Conservation (phyloP, 2,888 invertebrate species). For the Helicoverpa assulta region DNA sequence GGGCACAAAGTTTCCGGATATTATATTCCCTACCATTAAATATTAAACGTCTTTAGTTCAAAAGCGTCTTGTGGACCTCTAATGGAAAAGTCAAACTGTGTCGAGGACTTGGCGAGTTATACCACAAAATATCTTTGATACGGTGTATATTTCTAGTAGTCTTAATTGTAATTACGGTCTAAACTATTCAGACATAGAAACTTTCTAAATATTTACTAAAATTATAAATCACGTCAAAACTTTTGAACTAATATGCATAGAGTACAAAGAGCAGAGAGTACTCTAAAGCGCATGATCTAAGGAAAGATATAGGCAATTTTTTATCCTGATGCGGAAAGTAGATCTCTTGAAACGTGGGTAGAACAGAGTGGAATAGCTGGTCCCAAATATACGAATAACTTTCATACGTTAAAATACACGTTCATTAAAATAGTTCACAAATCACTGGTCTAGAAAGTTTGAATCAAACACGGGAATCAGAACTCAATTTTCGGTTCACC, state of each 20-base stretch:
- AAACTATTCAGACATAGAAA: too few relatives aligned
- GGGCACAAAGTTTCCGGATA: slow-evolving; percentile 23
- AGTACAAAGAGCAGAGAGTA: too few relatives aligned
- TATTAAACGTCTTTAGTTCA: slow-evolving; percentile 35
- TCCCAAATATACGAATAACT: too few relatives aligned
- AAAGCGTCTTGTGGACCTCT: slow-evolving; percentile 18
- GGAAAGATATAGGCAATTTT: too few relatives aligned
- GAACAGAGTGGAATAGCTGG: too few relatives aligned
- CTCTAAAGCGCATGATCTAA: too few relatives aligned
- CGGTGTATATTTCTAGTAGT: background rate
- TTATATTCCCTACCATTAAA: slow-evolving; percentile 31
- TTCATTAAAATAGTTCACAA: slow-evolving; percentile 10
- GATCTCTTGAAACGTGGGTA: too few relatives aligned
- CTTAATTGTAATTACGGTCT: background rate
- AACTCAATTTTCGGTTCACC: slow-evolving; percentile 25
- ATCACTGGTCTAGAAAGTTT: slow-evolving; percentile 6
- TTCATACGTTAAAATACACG: background rate
- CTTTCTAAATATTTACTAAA: too few relatives aligned
- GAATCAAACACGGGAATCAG: slow-evolving; percentile 13
- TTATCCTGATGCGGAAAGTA: too few relatives aligned
- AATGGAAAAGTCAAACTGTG: slow-evolving; percentile 35
- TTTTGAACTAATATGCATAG: too few relatives aligned
- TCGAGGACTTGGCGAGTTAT: slow-evolving; percentile 16
- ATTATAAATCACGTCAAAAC: too few relatives aligned
- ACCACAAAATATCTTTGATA: background rate